Evolutionary conservation across 2,888 invertebrate species (phyloP), one percentile per base, ranked within the genome.

Genomic region (Junonia oenone): DNA sequence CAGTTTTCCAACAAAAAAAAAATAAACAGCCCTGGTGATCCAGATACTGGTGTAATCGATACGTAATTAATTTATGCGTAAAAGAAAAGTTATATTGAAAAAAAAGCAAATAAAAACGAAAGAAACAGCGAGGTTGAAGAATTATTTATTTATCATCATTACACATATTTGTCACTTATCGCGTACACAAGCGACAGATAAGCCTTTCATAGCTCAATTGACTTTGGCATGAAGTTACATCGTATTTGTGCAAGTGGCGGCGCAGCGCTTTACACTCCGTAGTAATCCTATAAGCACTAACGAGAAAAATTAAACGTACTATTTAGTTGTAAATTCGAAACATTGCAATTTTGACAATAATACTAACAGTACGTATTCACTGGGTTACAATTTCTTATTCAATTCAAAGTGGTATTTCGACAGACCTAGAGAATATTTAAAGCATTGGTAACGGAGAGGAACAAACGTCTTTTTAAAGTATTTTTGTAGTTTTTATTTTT

Each of bases 121-220:
- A 60, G 27, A 55, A 27, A 40, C 45, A 19, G 6, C 11, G 45
- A 80, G 78, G 76, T 88, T 86, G 82, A 87, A 87, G 87, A 87
- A 88, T 86, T 79, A 79, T 86, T 86, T 87, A 84, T 83, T 83
- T 81, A 81, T 78, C 71, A 79, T 83, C 78, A 82, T 81, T 79
- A 83, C 80, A 86, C 78, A 87, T 84, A 83, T 76, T 85, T 84
- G 87, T 89, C 89, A 85, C 88, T 86, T 88, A 88, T 81, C 71
- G 78, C 76, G 81, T 77, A 82, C 83, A 89, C 81, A 87, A 83
- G 88, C 88, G 89, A 88, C 87, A 82, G 83, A 72, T 72, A 88
- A 87, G 86, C 87, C 77, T 78, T 87, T 76, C 81, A 80, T 86
- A 89, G 85, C 89, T 87, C 87, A 89, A 90, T 90, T 90, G 89